These are phyloP conservation scores for Bhutanitis thaidina DNA, from an alignment of 2,888 invertebrate species.

Conservation along the genomic window DNA sequence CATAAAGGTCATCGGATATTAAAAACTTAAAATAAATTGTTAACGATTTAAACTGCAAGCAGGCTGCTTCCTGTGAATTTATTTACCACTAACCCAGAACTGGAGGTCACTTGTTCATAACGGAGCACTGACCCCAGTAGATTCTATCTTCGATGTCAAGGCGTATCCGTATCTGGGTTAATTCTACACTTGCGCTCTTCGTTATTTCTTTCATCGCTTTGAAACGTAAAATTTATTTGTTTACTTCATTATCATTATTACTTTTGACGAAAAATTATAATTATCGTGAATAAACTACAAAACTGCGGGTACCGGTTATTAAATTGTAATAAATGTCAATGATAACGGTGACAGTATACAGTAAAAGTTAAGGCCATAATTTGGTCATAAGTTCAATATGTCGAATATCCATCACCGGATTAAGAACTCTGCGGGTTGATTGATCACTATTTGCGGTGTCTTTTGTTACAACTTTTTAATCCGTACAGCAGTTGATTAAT, in stretches of 20 bases:
- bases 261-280: too few species aligned
- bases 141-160: slow-evolving; percentile 9
- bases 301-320: slow-evolving; percentile 27
- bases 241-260: too few species aligned
- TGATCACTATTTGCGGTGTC: slow-evolving; percentile 34
- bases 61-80: neutral
- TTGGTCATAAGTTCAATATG: slow-evolving; percentile 41
- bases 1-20: too few species aligned
- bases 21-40: too few species aligned
- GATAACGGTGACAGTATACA: slow-evolving; percentile 38
- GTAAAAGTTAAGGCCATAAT: slow-evolving; percentile 40
- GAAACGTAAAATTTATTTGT: too few species aligned
- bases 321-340: slow-evolving; percentile 40
- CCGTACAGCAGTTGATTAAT: too few species aligned
- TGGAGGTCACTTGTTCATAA: slow-evolving; percentile 8
- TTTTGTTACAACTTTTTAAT: slow-evolving; percentile 23
- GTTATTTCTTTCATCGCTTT: neutral
- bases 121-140: slow-evolving; percentile 9
- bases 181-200: neutral
- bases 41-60: slow-evolving; percentile 3
- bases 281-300: slow-evolving; percentile 2
- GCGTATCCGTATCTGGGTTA: slow-evolving; percentile 2
- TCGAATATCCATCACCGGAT: slow-evolving; percentile 33
- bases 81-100: slow-evolving; percentile 16
- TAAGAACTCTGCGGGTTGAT: slow-evolving; percentile 30